Conservation (phyloP, 2,888 invertebrate species). For the Phoenoteleia sp. region DNA sequence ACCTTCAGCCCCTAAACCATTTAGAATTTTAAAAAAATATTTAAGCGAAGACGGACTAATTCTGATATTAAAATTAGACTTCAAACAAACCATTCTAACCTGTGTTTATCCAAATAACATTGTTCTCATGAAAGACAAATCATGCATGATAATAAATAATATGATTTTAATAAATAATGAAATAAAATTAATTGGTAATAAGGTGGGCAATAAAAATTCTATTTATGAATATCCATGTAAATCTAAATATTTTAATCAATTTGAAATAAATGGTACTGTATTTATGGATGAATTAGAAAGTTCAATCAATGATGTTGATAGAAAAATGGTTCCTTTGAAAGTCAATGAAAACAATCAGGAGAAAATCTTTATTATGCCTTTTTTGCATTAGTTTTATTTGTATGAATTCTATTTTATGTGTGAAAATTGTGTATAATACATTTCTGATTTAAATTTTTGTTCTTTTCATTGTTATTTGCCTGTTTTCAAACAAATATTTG, state of each 20-base stretch:
- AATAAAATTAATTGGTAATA: neutral
- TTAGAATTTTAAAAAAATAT: neutral
- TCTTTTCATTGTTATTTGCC: too few species aligned
- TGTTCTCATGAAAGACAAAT: neutral
- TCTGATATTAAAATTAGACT: neutral
- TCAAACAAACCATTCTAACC: neutral
- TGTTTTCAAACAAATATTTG: too few species aligned
- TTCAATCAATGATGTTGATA: neutral
- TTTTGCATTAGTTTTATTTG: too few species aligned
- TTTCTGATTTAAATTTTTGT: too few species aligned
- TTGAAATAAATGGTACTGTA: neutral
- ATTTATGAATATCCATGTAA: neutral
- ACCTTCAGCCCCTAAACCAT: neutral
- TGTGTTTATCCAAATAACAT: neutral
- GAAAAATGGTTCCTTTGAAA: conserved; percentile 1
- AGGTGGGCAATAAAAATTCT: neutral
- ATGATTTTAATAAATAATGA: neutral
- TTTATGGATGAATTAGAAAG: neutral
- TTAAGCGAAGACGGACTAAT: neutral
- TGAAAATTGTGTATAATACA: too few species aligned
- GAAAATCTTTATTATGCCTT: too few species aligned
- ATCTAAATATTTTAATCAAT: neutral
- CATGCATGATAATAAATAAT: neutral
- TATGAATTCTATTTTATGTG: too few species aligned
- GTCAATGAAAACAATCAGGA: too few species aligned